Evolutionary conservation across 1,140 invertebrate species (phyloP).

Genomic region (Drosophila parabipectinata): DNA sequence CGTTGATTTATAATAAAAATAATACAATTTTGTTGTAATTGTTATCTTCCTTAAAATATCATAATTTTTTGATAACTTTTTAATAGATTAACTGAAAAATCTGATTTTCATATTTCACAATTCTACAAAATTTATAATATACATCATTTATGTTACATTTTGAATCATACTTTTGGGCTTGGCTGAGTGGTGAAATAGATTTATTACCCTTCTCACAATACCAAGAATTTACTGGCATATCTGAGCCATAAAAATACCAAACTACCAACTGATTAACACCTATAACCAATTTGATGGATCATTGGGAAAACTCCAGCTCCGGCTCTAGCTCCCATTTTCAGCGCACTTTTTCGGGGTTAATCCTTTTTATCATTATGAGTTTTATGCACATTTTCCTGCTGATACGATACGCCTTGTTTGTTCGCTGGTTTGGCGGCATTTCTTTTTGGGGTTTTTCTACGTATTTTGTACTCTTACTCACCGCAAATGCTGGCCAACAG

Average conservation of each 20-base stretch:
- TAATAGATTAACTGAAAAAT: too few relatives aligned
- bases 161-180: constrained; percentile 35
- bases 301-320: constrained; percentile 19
- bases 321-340: constrained; percentile 12
- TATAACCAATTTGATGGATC: constrained; percentile 48
- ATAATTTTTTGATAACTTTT: too few relatives aligned
- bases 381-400: constrained; percentile 78
- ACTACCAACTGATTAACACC: constrained; percentile 65
- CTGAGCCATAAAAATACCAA: constrained; percentile 49
- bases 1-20: too few relatives aligned
- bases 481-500: constrained; percentile 38
- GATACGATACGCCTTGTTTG: constrained; percentile 51
- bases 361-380: constrained; percentile 63
- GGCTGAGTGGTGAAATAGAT: constrained; percentile 18
- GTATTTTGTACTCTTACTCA: constrained; percentile 51
- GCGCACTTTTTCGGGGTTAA: constrained; percentile 42
- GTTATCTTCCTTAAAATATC: too few relatives aligned
- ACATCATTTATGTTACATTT: too few relatives aligned
- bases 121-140: too few relatives aligned
- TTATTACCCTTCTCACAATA: constrained; percentile 30
- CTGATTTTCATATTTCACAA: too few relatives aligned
- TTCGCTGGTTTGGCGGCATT: constrained; percentile 5
- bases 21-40: too few relatives aligned
- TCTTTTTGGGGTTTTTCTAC: constrained; percentile 26
- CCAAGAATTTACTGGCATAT: constrained; percentile 46